phyloP scores from a whole-genome alignment of 2,797 vertebrate genomes.

The Pangasius krempfi region DNA sequence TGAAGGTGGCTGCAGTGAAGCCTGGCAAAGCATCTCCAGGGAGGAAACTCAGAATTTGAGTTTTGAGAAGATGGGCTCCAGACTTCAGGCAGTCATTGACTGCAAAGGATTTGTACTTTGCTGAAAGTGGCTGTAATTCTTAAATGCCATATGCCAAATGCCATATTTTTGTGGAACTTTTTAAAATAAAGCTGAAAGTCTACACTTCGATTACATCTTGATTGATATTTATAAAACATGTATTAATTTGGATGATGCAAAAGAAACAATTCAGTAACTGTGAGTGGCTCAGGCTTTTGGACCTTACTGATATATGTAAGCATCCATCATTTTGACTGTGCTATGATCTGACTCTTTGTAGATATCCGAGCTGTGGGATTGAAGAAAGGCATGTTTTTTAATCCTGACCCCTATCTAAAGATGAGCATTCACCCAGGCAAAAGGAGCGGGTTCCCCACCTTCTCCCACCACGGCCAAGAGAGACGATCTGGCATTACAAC shows the following conservation, averaged over 20 bases:
- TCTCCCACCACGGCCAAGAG: conserved; percentile 95
- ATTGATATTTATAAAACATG: too few species aligned
- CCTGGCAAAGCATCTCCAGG: too few species aligned
- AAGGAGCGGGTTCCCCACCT: conserved; percentile 91
- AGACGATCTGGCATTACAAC: conserved; percentile 92
- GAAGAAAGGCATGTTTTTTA: conserved; percentile 99
- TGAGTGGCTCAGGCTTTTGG: not conserved
- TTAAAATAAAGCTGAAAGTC: too few species aligned
- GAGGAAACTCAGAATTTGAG: too few species aligned
- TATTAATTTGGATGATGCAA: not conserved
- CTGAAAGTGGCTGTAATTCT: too few species aligned
- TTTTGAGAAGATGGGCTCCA: too few species aligned
- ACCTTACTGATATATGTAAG: not conserved
- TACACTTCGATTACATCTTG: too few species aligned
- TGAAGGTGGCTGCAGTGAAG: too few species aligned
- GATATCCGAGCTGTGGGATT: conserved; percentile 91
- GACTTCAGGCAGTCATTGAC: too few species aligned
- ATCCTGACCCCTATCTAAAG: conserved; percentile 98
- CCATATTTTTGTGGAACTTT: too few species aligned
- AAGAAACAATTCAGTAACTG: not conserved
- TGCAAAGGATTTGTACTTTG: too few species aligned
- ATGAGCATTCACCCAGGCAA: conserved; percentile 99
- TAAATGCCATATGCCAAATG: too few species aligned
- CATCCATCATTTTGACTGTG: not conserved
- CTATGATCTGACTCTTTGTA: conserved; percentile 58